These are phyloP conservation scores for Poeciliopsis turneri DNA, from an alignment of 2,797 vertebrate species.

Conservation along the genomic window DNA sequence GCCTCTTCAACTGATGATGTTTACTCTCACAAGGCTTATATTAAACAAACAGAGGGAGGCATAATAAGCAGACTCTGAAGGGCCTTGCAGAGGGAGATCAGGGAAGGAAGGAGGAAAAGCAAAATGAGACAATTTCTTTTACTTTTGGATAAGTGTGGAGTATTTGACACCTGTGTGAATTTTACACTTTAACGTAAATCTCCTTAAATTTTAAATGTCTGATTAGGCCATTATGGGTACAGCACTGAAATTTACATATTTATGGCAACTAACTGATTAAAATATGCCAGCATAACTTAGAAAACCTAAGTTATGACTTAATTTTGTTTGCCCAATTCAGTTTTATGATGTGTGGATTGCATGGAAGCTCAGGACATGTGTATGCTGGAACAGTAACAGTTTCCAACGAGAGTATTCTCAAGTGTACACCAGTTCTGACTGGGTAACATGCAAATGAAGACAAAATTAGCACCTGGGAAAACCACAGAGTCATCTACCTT, in stretches of 20 bases:
- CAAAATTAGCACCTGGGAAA: background rate
- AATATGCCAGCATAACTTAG: background rate
- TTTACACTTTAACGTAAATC: background rate
- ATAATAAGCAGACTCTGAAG: slow-evolving; percentile 67
- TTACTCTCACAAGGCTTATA: slow-evolving; percentile 51
- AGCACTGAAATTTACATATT: background rate
- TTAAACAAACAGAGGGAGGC: slow-evolving; percentile 67
- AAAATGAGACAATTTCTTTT: background rate
- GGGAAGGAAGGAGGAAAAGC: background rate
- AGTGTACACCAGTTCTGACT: background rate
- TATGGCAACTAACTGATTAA: background rate
- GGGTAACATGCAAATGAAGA: background rate
- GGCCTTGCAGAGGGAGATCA: slow-evolving; percentile 4
- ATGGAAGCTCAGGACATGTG: background rate
- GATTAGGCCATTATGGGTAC: background rate
- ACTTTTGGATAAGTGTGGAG: background rate
- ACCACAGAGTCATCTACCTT: background rate
- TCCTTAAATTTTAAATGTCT: background rate
- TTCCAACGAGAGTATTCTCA: background rate
- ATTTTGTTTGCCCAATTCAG: background rate
- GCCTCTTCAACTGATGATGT: slow-evolving; percentile 52
- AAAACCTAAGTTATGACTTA: no score
- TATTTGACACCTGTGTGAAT: slow-evolving; percentile 17
- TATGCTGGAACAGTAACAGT: background rate
- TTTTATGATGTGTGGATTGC: background rate